Conservation (phyloP, 2,113 vertebrate genomes). For the Nothobranchius kuhntae region DNA sequence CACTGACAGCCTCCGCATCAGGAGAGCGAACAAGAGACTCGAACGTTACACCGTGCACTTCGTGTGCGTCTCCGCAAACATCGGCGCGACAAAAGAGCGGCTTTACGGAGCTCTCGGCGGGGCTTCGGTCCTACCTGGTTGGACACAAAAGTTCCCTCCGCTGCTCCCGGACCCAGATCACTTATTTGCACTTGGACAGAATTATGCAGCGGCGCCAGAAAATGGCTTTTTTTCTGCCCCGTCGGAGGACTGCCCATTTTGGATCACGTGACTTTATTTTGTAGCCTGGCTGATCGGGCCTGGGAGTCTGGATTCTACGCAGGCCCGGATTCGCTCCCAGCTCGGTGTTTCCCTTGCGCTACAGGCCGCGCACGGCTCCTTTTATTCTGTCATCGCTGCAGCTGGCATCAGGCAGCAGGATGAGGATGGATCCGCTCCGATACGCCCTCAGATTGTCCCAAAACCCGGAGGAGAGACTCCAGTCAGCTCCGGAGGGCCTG, state of each 20-base stretch:
- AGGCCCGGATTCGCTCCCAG: conserved; percentile 34
- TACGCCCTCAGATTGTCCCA: conserved; percentile 3
- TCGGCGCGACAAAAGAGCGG: conserved; percentile 20
- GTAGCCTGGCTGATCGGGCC: conserved; percentile 70
- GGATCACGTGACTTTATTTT: conserved; percentile 81
- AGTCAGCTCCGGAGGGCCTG: conserved; percentile 27
- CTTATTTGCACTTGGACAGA: conserved; percentile 65
- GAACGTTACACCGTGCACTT: conserved; percentile 67
- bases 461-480: neutral
- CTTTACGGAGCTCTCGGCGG: conserved; percentile 31
- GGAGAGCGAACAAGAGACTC: conserved; percentile 72
- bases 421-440: neutral
- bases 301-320: conserved; percentile 22
- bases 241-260: conserved; percentile 81
- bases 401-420: neutral
- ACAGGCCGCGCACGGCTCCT: neutral
- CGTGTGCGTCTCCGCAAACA: conserved; percentile 40
- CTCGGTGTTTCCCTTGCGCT: neutral
- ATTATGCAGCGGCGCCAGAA: conserved; percentile 80
- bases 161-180: conserved; percentile 56
- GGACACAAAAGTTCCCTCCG: conserved; percentile 52
- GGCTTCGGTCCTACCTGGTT: conserved; percentile 69
- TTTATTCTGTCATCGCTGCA: neutral
- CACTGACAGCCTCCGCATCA: conserved; percentile 72
- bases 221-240: conserved; percentile 79